Evolutionary conservation across 1,140 invertebrate genomes (phyloP).

Genomic region (Babylonia areolata): DNA sequence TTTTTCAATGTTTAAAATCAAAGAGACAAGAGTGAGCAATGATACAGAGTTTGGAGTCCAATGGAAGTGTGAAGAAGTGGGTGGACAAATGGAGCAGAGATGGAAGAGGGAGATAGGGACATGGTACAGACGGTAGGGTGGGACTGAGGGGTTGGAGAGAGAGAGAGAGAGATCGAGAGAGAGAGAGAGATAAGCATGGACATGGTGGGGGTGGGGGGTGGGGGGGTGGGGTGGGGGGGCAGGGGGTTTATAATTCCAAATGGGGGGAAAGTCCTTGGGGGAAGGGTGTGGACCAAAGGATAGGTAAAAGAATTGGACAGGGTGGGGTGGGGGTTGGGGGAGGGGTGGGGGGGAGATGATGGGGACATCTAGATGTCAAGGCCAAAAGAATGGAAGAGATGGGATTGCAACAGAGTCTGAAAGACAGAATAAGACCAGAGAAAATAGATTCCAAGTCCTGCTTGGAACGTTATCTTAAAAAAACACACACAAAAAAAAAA

Average conservation of each 20-base stretch:
- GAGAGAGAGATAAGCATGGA: no score
- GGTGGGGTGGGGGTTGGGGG: no score
- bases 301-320: no score
- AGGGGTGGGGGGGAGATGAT: no score
- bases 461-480: no score
- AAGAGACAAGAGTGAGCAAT: neutral
- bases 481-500: no score
- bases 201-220: no score
- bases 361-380: neutral
- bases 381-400: neutral
- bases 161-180: neutral
- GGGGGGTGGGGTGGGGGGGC: no score
- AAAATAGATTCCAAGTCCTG: slow-evolving; percentile 14
- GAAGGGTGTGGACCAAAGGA: no score
- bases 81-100: neutral
- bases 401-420: neutral
- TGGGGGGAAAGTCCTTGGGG: no score
- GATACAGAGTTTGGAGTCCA: neutral
- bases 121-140: no score
- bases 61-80: neutral
- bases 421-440: neutral
- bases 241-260: no score
- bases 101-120: neutral
- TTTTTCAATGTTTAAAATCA: neutral
- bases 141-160: neutral